Percentiles rank a stretch among this genome's conserved stretches.
These are phyloP conservation scores for Epirrhoe alternata DNA, from an alignment of 2,888 invertebrate genomes.

Conservation along the genomic window DNA sequence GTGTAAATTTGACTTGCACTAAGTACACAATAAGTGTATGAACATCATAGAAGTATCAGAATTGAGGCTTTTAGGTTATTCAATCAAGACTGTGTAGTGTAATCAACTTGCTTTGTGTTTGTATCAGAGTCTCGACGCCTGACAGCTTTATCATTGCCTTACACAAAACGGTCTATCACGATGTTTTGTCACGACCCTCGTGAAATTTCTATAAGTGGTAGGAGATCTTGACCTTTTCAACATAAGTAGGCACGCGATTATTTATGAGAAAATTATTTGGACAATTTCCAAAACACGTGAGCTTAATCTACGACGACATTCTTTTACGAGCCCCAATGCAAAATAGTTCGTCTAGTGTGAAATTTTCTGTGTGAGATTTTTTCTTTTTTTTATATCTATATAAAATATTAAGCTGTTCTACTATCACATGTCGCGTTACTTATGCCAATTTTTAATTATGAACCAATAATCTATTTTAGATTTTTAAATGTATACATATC, in stretches of 20 bases:
- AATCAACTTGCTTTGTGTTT: slow-evolving; percentile 29
- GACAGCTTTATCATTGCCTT: slow-evolving; percentile 24
- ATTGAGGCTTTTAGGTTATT: slow-evolving; percentile 37
- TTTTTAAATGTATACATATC: too few species aligned
- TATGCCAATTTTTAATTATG: too few species aligned
- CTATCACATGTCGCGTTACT: too few species aligned
- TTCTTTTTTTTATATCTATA: too few species aligned
- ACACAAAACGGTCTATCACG: slow-evolving; percentile 21
- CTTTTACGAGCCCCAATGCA: too few species aligned
- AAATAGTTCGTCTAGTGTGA: too few species aligned
- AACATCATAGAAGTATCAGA: slow-evolving; percentile 10
- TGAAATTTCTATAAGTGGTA: slow-evolving; percentile 24
- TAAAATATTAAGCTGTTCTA: too few species aligned
- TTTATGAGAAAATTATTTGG: slow-evolving; percentile 26
- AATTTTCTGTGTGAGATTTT: too few species aligned
- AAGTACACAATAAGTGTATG: slow-evolving; percentile 7
- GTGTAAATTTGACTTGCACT: slow-evolving; percentile 11
- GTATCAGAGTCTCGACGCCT: slow-evolving; percentile 16
- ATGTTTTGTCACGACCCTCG: slow-evolving; percentile 23
- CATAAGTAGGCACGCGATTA: slow-evolving; percentile 15
- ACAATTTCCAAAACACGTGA: slow-evolving; percentile 29
- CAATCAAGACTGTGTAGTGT: slow-evolving; percentile 27
- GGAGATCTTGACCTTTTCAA: slow-evolving; percentile 35
- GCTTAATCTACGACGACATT: neutral
- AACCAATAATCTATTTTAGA: too few species aligned